Conservation (phyloP, 2,797 vertebrate genomes). For the Microctenopoma stevenorrisi region DNA sequence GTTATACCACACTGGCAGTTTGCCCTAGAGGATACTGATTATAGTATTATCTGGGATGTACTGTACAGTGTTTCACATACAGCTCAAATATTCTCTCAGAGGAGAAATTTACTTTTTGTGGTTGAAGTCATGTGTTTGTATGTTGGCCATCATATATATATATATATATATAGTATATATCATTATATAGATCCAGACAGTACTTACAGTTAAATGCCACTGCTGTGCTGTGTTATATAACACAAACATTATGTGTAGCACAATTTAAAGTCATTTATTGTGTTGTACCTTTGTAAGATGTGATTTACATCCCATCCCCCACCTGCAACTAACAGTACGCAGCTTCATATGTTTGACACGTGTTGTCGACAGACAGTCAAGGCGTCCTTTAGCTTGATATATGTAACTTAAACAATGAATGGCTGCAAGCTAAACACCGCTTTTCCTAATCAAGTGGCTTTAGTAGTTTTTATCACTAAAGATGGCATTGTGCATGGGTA, state of each 20-base stretch:
- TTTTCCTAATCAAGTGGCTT: background rate
- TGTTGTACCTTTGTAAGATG: background rate
- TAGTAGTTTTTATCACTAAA: background rate
- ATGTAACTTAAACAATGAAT: too few relatives aligned
- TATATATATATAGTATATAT: background rate
- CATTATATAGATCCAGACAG: background rate
- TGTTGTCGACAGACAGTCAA: too few relatives aligned
- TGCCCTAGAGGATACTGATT: background rate
- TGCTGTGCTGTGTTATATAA: too few relatives aligned
- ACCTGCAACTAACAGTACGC: background rate
- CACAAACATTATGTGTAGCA: too few relatives aligned
- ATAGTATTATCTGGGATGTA: too few relatives aligned
- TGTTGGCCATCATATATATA: background rate
- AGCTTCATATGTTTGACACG: too few relatives aligned
- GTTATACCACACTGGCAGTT: background rate
- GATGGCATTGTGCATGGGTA: background rate
- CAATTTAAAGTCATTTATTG: too few relatives aligned
- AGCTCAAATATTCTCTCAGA: background rate
- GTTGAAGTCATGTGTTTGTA: background rate
- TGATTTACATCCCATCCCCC: background rate
- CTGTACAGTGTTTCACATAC: background rate
- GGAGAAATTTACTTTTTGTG: background rate
- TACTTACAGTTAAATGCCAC: background rate
- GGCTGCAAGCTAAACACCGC: too few relatives aligned
- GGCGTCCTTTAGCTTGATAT: too few relatives aligned